Base-by-base conservation (phyloP, 2,113 vertebrate genomes). In the Microtus pennsylvanicus region DNA sequence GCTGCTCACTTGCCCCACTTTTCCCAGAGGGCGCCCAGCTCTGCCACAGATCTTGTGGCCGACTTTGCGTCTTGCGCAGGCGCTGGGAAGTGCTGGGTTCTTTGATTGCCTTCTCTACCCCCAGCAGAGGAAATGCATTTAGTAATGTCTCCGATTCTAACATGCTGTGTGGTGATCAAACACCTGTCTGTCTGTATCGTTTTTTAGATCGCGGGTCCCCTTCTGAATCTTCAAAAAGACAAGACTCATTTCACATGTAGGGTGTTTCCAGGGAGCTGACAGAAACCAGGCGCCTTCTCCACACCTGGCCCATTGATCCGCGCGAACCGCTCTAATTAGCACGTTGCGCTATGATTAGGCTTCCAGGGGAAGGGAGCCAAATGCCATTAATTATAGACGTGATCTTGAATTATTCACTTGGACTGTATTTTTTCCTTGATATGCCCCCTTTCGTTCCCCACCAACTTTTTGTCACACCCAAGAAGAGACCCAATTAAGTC, bases 391-490 rank as follows among this genome's bases (percentile, higher is more conserved):
- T 98, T 99, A 99, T 98, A 97, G 96, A 98, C 98, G 96, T 98
- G 97, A 98, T 98, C 98, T 98, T 99, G 98, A 98, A 99, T 98
- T 98, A 98, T 98, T 98, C 98, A 98, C 98, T 98, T 98, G 97
- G 98, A 98, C 97, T 98, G 97, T 98, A 97, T 70, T 89, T 91
- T 96, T 90, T 55, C 89, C 97, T 97, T 98, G 93, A 95, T 98
- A 91, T 97, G 95, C 67, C 70, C 93, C 93, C 97, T 99, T 98
- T 98, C 98, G 98, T 98, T 98, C 98, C 98, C 94, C 72, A 97
- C 96, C 96, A 97, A 98, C 95, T 98, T 98, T 98, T 96, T 98
- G 96, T 98, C 98, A 96, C 90, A 95, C 97, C 95, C 96, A 97
- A 97, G 97, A 98, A 97, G 89, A 98, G 96, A 97, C 93, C 95